Evolutionary conservation across 53 echinoderm and acorn worm genomes (phyloP), one percentile per base, ranked within the genome.

Genomic region (Astropecten irregularis): DNA sequence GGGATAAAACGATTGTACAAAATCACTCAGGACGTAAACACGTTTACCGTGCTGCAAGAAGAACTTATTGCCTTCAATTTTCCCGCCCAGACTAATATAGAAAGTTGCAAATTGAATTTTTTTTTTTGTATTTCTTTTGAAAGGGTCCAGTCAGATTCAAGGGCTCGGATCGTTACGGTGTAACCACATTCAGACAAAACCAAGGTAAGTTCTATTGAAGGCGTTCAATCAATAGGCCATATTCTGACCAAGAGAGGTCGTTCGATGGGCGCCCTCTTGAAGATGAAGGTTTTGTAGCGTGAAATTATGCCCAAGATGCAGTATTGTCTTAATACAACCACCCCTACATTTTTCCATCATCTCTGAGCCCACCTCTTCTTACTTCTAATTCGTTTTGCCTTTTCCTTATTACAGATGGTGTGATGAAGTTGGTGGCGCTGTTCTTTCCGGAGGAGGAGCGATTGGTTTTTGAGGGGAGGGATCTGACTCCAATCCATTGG

Each of bases 91-190:
- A n/a, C n/a, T n/a, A n/a, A n/a, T n/a, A n/a, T n/a, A n/a, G n/a
- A n/a, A n/a, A n/a, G n/a, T n/a, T n/a, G n/a, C n/a, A n/a, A n/a
- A n/a, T n/a, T n/a, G n/a, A n/a, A n/a, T 64, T 64, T 25, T 64
- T 25, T 30, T 5, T 28, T 25, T 64, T 26, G 38, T 20, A 5
- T 58, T 76, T n/a, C n/a, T n/a, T n/a, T n/a, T n/a, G n/a, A n/a
- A 77, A 97, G 97, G 97, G 94, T 8, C 87, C 92, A 0, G 90
- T 94, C 13, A 83, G 88, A 15, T 94, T 97, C 64, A 82, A 85
- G 22, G 97, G 97, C 35, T 92, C 94, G 16, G 97, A 97, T 64
- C 93, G 97, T 14, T 85, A 90, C 42, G 94, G 97, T 4, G 83
- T 94, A 2, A 94, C 97, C 31, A 91, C 87, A 27, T 91, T 94